These are phyloP conservation scores for Athene noctua DNA, from an alignment of 2,113 vertebrate species.

Conservation along the genomic window DNA sequence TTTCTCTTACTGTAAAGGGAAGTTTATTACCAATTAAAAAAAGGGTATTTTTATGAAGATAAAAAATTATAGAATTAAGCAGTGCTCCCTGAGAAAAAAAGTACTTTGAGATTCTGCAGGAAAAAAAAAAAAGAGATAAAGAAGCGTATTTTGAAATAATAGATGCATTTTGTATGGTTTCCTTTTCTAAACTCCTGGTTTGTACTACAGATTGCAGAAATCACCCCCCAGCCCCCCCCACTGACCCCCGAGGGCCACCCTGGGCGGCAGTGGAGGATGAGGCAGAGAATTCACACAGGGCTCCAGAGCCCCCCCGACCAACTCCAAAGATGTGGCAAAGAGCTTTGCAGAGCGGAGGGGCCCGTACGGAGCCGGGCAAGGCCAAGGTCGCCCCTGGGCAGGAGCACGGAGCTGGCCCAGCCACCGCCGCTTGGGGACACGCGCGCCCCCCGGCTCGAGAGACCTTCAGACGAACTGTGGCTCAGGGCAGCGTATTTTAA, in stretches of 20 bases:
- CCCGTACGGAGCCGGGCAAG: background rate
- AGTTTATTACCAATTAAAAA: conserved; percentile 76
- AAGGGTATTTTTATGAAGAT: conserved; percentile 79
- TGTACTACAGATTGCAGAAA: conserved; percentile 66
- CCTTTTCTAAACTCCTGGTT: conserved; percentile 71
- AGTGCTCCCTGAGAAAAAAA: conserved; percentile 58
- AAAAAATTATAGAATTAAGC: conserved; percentile 56
- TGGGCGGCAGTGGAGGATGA: background rate
- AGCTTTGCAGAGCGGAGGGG: background rate
- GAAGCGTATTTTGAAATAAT: conserved; percentile 76
- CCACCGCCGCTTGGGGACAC: background rate
- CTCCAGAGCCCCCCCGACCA: conserved; percentile 1
- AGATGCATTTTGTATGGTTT: conserved; percentile 77
- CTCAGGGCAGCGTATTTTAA: background rate
- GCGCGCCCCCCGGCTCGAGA: background rate
- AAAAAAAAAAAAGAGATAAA: conserved; percentile 54
- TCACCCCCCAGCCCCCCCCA: conserved; percentile 57
- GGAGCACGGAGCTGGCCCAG: background rate
- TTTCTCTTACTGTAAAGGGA: conserved; percentile 79
- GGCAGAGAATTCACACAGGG: conserved; percentile 23
- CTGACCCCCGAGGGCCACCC: conserved; percentile 22
- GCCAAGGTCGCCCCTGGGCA: background rate
- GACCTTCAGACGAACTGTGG: background rate
- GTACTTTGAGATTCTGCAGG: conserved; percentile 63
- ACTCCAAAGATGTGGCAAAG: conserved; percentile 31